Conservation (phyloP, 2,888 invertebrate species). For the Heteromurus nitidus region DNA sequence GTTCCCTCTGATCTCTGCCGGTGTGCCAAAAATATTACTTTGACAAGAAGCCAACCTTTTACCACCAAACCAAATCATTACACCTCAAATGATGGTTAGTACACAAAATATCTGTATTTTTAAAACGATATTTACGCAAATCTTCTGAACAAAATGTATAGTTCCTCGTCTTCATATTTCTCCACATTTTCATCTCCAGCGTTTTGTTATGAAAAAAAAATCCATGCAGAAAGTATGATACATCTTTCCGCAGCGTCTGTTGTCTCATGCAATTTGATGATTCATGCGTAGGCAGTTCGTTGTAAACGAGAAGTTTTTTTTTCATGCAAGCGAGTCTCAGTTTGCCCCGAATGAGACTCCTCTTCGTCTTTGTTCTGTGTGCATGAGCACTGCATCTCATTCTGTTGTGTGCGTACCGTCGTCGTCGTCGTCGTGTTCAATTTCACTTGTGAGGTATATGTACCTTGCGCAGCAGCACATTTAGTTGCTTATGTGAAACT, state of each 20-base stretch:
- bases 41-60: constrained; percentile 21
- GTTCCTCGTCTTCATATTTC: too few relatives aligned
- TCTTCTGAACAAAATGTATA: too few relatives aligned
- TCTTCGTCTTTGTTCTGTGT: constrained; percentile 45
- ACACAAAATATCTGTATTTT: background rate
- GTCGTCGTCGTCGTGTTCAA: background rate
- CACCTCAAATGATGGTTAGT: constrained; percentile 55
- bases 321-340: constrained; percentile 46
- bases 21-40: constrained; percentile 56
- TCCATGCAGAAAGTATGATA: too few relatives aligned
- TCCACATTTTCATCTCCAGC: too few relatives aligned
- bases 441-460: too few relatives aligned
- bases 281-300: constrained; percentile 29
- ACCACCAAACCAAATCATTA: constrained; percentile 31
- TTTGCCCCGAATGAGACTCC: constrained; percentile 33
- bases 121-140: background rate
- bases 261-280: constrained; percentile 29
- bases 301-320: background rate
- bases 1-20: constrained; percentile 48
- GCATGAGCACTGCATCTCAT: too few relatives aligned
- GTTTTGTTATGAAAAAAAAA: too few relatives aligned
- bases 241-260: too few relatives aligned
- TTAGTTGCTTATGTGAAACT: too few relatives aligned
- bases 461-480: too few relatives aligned
- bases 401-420: background rate